phyloP scores from a whole-genome alignment of 2,888 invertebrate genomes.

The Agrilus biguttatus region DNA sequence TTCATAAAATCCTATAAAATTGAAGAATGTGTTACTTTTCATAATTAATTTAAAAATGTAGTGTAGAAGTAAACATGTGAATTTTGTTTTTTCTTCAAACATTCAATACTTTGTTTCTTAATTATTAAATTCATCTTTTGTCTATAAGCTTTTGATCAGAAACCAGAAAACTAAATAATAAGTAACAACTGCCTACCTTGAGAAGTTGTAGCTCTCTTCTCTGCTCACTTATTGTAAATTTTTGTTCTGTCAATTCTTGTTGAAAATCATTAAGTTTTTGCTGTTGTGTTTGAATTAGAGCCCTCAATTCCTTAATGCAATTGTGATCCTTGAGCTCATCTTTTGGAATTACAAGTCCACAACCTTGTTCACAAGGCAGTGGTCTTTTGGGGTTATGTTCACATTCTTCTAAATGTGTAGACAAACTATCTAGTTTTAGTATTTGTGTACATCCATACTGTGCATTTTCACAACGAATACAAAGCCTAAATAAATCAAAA shows the following conservation, averaged over 20 bases:
- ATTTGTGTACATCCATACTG: slow-evolving; percentile 73
- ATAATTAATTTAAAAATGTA: neutral
- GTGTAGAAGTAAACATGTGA: too few species aligned
- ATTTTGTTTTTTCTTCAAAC: too few species aligned
- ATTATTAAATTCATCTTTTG: too few species aligned
- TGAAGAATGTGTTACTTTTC: neutral
- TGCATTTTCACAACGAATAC: slow-evolving; percentile 84
- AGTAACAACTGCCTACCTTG: slow-evolving; percentile 41
- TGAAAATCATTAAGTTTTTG: slow-evolving; percentile 77
- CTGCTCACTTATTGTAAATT: slow-evolving; percentile 77
- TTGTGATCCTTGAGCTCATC: slow-evolving; percentile 91
- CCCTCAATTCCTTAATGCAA: slow-evolving; percentile 77
- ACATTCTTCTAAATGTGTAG: slow-evolving; percentile 82
- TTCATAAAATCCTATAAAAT: slow-evolving; percentile 70
- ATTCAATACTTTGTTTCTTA: too few species aligned
- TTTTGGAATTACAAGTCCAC: slow-evolving; percentile 87
- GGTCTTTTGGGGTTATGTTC: slow-evolving; percentile 90
- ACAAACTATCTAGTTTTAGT: slow-evolving; percentile 73
- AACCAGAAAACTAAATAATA: too few species aligned
- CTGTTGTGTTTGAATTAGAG: slow-evolving; percentile 72
- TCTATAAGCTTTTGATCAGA: too few species aligned
- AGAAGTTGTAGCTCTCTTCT: slow-evolving; percentile 76
- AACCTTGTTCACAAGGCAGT: slow-evolving; percentile 84
- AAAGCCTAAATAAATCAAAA: slow-evolving; percentile 42
- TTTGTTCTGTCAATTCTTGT: slow-evolving; percentile 72